A percentile compares a stretch with the other conserved stretches of the same genome.
Conservation (phyloP, 2,797 vertebrate species). For the Sebastes ruberrimus region DNA sequence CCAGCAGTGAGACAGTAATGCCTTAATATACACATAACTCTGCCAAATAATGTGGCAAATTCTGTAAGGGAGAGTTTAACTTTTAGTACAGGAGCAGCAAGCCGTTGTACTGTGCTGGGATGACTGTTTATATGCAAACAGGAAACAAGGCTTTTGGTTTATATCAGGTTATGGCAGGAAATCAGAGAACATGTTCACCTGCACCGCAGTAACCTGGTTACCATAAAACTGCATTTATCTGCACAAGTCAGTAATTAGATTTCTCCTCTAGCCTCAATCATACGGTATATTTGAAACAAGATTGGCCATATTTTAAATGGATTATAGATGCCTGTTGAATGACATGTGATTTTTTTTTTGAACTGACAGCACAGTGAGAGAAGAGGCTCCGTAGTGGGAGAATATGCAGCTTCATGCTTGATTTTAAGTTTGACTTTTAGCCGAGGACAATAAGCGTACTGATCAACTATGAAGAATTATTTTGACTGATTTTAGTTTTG, state of each 20-base stretch:
- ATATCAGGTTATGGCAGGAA: constrained; percentile 46
- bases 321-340: constrained; percentile 46
- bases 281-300: constrained; percentile 27
- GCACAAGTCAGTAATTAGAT: constrained; percentile 29
- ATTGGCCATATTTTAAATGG: constrained; percentile 24
- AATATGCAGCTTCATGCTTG: background rate
- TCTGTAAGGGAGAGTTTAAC: background rate
- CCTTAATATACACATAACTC: background rate
- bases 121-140: constrained; percentile 16
- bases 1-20: background rate
- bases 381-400: background rate
- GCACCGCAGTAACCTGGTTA: constrained; percentile 44
- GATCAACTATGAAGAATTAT: background rate
- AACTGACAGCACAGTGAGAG: background rate
- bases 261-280: constrained; percentile 6
- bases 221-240: constrained; percentile 42
- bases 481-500: no score
- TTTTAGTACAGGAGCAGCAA: background rate
- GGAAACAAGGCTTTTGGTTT: constrained; percentile 26
- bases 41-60: background rate
- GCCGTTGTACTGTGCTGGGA: background rate
- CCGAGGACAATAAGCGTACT: background rate
- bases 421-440: background rate
- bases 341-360: background rate
- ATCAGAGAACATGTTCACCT: constrained; percentile 39